phyloP scores from a whole-genome alignment of 2,113 vertebrate species.

The Anarhynchus alexandrinus region DNA sequence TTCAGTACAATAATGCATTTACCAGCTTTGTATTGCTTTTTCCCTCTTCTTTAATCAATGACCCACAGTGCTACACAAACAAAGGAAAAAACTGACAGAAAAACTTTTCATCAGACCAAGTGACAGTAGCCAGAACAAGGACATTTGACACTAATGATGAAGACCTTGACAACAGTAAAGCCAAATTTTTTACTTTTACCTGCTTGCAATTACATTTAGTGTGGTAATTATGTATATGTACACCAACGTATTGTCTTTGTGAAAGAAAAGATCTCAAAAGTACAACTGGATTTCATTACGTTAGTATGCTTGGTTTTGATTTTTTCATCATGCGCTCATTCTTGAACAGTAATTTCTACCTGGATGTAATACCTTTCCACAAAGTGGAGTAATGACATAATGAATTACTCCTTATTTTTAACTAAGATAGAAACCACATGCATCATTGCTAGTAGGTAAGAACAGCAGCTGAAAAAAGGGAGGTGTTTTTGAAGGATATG shows the following conservation, averaged over 20 bases:
- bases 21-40: background rate
- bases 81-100: background rate
- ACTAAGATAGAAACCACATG: background rate
- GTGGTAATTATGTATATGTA: fast-evolving
- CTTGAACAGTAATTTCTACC: background rate
- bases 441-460: background rate
- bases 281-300: background rate
- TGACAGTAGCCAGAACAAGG: background rate
- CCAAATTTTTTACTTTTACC: background rate
- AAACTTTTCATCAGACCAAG: background rate
- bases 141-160: background rate
- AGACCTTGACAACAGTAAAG: background rate
- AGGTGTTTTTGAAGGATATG: background rate
- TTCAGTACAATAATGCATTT: background rate
- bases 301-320: background rate
- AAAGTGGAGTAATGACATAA: background rate
- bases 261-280: background rate
- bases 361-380: background rate
- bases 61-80: background rate
- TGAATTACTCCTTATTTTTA: background rate
- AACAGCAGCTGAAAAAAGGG: background rate
- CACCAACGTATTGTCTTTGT: background rate
- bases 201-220: background rate
- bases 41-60: background rate
- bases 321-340: background rate